phyloP scores from a whole-genome alignment of 2,888 invertebrate species.

The Rhagium mordax region DNA sequence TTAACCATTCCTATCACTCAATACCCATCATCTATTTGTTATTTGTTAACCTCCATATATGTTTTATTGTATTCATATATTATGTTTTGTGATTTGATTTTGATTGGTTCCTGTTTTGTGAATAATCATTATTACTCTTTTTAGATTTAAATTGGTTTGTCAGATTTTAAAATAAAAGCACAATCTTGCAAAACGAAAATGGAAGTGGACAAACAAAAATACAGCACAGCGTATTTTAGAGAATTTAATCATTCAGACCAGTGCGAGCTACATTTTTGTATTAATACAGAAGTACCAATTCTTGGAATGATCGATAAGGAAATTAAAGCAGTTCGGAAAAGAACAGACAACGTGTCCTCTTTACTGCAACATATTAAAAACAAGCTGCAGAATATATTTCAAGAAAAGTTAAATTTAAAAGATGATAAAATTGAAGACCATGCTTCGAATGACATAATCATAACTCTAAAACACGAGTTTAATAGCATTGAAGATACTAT shows the following conservation, averaged over 20 bases:
- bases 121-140: background rate
- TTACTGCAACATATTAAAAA: conserved; percentile 46
- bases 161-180: background rate
- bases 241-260: conserved; percentile 32
- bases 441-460: conserved; percentile 14
- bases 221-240: conserved; percentile 44
- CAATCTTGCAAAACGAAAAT: background rate
- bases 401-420: conserved; percentile 5
- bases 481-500: conserved; percentile 29
- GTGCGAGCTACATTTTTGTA: conserved; percentile 45
- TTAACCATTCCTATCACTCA: too few relatives aligned
- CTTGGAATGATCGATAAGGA: conserved; percentile 38
- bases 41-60: background rate
- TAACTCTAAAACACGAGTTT: conserved; percentile 25
- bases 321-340: conserved; percentile 42
- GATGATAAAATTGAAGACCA: conserved; percentile 8
- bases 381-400: conserved; percentile 42
- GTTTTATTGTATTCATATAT: too few relatives aligned
- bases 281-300: conserved; percentile 34
- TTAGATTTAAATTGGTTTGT: background rate
- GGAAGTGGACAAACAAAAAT: background rate
- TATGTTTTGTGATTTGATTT: too few relatives aligned
- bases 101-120: background rate
- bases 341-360: conserved; percentile 43
- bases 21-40: background rate